These are phyloP conservation scores for Orchesella cincta DNA, from an alignment of 1,140 invertebrate genomes.

Conservation along the genomic window DNA sequence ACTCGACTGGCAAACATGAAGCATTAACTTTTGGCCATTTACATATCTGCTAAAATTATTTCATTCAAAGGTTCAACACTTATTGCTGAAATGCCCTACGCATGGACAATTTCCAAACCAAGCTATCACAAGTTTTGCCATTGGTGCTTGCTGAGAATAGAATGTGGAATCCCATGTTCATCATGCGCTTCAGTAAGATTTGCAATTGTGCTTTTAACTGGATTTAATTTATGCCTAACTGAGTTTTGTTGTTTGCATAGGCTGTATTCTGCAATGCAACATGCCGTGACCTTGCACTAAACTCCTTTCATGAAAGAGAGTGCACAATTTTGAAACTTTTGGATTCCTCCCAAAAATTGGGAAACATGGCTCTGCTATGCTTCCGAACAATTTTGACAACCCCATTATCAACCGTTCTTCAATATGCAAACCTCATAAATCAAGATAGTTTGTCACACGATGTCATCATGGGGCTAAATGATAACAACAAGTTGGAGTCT, in stretches of 20 bases:
- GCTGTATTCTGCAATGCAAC: conserved; percentile 60
- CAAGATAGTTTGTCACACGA: neutral
- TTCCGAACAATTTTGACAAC: conserved; percentile 59
- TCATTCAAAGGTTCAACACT: conserved; percentile 1
- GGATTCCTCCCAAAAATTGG: conserved; percentile 53
- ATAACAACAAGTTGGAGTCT: conserved; percentile 53
- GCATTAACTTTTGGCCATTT: neutral
- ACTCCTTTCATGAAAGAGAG: conserved; percentile 61
- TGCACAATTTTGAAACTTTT: conserved; percentile 60
- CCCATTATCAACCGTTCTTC: conserved; percentile 28
- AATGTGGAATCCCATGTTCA: conserved; percentile 57
- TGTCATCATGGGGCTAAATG: conserved; percentile 36
- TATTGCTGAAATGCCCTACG: conserved; percentile 3
- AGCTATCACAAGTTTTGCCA: neutral
- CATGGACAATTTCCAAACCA: neutral
- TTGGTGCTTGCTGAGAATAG: neutral
- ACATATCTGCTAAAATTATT: neutral
- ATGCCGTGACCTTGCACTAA: conserved; percentile 59
- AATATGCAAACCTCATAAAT: neutral
- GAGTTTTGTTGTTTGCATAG: conserved; percentile 50
- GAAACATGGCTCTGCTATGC: conserved; percentile 59
- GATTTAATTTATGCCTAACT: conserved; percentile 15
- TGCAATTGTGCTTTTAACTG: conserved; percentile 30
- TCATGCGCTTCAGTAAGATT: conserved; percentile 59
- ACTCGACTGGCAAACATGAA: too few species aligned